A percentile compares a stretch with the other conserved stretches of the same genome.
Evolutionary conservation across 2,797 vertebrate species (phyloP).

Genomic region (Gymnothorax javanicus): DNA sequence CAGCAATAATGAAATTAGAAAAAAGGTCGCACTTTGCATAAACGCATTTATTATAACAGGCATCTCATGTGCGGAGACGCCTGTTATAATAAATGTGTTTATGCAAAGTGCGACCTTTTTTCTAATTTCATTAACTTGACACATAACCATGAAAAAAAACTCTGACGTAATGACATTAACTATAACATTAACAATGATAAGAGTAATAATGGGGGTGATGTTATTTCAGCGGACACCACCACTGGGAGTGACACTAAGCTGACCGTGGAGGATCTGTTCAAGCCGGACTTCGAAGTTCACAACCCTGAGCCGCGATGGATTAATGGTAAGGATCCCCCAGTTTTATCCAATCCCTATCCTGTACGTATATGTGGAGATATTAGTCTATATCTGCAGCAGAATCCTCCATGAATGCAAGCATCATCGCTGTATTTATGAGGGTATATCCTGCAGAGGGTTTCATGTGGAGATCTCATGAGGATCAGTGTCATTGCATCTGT

Average conservation of each 20-base stretch:
- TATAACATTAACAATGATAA: too few species aligned
- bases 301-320: conserved; percentile 93
- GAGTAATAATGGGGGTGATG: neutral
- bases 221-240: conserved; percentile 78
- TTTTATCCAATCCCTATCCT: neutral
- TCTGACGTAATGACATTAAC: neutral
- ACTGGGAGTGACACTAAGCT: conserved; percentile 88
- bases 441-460: neutral
- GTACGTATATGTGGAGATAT: neutral
- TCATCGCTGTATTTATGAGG: neutral
- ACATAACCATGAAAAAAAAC: neutral
- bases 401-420: neutral
- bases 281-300: conserved; percentile 81
- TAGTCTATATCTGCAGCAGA: neutral
- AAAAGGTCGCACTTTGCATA: too few species aligned
- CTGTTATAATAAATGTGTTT: too few species aligned
- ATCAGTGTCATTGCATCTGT: neutral
- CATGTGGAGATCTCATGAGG: neutral
- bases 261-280: conserved; percentile 91
- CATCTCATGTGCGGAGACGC: too few species aligned
- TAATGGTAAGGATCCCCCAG: conserved; percentile 78
- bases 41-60: too few species aligned
- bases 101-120: too few species aligned
- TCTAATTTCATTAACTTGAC: neutral
- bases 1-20: too few species aligned